Evolutionary conservation across 2,888 invertebrate genomes (phyloP).

Genomic region (Holacanthella duospinosa): DNA sequence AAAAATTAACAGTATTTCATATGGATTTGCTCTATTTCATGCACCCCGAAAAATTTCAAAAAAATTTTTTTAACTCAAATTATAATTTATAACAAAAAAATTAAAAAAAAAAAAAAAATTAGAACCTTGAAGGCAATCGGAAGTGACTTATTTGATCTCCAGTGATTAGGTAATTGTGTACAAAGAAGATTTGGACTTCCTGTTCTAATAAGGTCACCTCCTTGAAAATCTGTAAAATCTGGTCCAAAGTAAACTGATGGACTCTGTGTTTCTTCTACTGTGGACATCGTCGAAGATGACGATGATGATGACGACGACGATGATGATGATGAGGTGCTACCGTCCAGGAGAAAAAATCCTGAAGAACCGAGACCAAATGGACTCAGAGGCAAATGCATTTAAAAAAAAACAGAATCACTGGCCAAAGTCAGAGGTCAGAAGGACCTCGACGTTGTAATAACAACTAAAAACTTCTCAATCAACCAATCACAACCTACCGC

Average conservation of each 20-base stretch:
- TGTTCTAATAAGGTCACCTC: conserved; percentile 74
- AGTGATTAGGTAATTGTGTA: conserved; percentile 87
- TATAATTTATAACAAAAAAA: too few species aligned
- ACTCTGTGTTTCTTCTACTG: background rate
- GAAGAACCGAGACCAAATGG: too few species aligned
- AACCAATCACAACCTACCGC: too few species aligned
- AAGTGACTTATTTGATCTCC: conserved; percentile 96
- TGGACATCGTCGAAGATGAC: background rate
- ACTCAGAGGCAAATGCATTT: conserved; percentile 8
- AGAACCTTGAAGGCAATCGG: conserved; percentile 89
- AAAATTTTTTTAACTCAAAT: background rate
- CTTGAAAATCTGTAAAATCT: conserved; percentile 35
- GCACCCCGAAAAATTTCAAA: too few species aligned
- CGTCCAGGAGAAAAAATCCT: too few species aligned
- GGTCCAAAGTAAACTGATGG: conserved; percentile 29
- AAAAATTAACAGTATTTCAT: too few species aligned
- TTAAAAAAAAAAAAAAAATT: too few species aligned
- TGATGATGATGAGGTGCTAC: background rate
- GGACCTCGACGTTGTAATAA: too few species aligned
- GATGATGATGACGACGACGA: background rate
- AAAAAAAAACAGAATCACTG: background rate
- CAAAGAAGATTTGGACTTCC: conserved; percentile 94
- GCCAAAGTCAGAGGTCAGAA: background rate
- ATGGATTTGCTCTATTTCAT: too few species aligned
- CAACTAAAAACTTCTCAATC: too few species aligned